Conservation (phyloP, 2,113 vertebrate genomes). For the Cyanoramphus novaezelandiae region DNA sequence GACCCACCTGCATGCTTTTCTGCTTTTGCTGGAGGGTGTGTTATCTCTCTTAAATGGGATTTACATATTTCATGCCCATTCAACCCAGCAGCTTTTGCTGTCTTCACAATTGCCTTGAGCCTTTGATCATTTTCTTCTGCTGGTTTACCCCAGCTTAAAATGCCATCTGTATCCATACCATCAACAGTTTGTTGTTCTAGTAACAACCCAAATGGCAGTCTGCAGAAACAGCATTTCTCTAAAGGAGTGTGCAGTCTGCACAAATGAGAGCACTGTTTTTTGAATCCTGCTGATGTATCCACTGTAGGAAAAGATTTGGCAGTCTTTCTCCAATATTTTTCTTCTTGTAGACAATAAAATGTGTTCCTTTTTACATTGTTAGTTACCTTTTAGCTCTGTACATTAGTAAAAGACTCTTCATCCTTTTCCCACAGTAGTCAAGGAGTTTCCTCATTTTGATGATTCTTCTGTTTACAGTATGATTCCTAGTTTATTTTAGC, state of each 20-base stretch:
- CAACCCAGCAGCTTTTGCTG: conserved; percentile 54
- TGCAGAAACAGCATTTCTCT: conserved; percentile 52
- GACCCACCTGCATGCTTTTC: conserved; percentile 32
- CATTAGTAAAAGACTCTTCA: not conserved
- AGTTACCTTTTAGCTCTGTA: not conserved
- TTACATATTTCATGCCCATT: conserved; percentile 58
- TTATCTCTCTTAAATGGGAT: conserved; percentile 21
- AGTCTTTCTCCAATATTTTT: not conserved
- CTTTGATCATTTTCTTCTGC: conserved; percentile 63
- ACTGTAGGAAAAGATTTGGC: not conserved
- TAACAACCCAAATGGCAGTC: conserved; percentile 61
- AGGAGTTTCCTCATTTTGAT: not conserved
- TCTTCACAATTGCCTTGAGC: conserved; percentile 37
- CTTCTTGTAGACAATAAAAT: not conserved
- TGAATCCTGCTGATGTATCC: not conserved
- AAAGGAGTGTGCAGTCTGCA: conserved; percentile 25
- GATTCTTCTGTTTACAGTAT: not conserved
- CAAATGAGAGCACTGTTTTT: conserved; percentile 7
- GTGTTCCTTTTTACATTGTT: not conserved
- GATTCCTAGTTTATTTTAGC: not conserved
- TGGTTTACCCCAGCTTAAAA: conserved; percentile 53
- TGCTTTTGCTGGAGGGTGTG: conserved; percentile 23
- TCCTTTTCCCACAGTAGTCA: not conserved
- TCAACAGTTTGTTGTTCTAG: conserved; percentile 66
- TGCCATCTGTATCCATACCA: conserved; percentile 61